Evolutionary conservation across 1,140 invertebrate genomes (phyloP).

Genomic region (Drosophila bipectinata): DNA sequence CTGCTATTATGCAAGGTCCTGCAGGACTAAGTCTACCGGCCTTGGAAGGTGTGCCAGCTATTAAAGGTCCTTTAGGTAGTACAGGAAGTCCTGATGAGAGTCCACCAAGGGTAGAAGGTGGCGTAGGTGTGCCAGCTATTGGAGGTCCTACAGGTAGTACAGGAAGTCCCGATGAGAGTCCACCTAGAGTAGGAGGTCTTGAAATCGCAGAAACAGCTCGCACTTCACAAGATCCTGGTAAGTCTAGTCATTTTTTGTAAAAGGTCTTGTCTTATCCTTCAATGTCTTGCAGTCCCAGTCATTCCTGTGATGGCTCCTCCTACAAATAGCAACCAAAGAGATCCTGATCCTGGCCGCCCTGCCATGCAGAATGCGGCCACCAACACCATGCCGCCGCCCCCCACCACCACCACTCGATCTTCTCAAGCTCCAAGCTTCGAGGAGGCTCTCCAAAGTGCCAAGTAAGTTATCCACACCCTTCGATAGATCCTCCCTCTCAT

Average conservation of each 20-base stretch:
- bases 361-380: slow-evolving; percentile 22
- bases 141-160: background rate
- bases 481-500: background rate
- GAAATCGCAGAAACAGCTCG: no score
- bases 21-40: background rate
- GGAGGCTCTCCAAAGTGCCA: slow-evolving; percentile 55
- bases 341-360: background rate
- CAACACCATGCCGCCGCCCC: slow-evolving; percentile 24
- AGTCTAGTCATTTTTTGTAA: background rate
- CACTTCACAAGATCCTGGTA: background rate
- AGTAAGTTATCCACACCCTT: slow-evolving; percentile 31
- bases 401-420: background rate
- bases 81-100: no score
- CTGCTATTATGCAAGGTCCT: no score
- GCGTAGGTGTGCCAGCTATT: background rate
- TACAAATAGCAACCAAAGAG: background rate
- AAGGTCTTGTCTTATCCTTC: background rate
- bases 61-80: background rate
- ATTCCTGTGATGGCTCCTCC: background rate
- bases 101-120: no score
- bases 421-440: slow-evolving; percentile 39
- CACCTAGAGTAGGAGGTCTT: background rate
- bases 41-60: background rate
- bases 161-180: no score
- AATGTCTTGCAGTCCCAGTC: background rate